Evolutionary conservation across 2,888 invertebrate genomes (phyloP), one percentile per base, ranked within the genome.

Genomic region (Drosophila hamatofila): DNA sequence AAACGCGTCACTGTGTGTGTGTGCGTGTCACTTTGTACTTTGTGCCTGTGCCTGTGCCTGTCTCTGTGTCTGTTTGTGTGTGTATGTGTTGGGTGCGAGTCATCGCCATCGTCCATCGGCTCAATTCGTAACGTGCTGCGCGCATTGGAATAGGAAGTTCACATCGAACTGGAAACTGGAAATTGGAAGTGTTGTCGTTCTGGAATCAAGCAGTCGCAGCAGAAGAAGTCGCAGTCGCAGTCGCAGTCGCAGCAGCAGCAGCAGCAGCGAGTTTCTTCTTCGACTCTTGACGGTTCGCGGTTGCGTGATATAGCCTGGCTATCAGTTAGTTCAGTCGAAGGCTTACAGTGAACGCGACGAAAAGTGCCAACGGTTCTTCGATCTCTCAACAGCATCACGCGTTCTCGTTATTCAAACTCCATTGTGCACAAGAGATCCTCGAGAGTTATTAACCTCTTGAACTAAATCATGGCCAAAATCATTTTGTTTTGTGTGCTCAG

Each of bases 281-380:
- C 73, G 74, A 55, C 80, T 86, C 83, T 86, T 83, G 81, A 78
- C 81, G 83, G 81, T 71, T 80, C 78, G 86, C 80, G 89, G 78
- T 75, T 77, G 87, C 72, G 80, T 77, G 81, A 67, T 81, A 78
- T 78, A 72, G 80, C 70, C 75, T 69, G 79, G 83, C 76, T 82
- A 74, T 70, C 77, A 74, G 64, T 73, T 61, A 62, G 79, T 75
- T 90, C 90, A 88, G 88, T 88, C 88, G 82, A 84, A 83, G 81
- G 78, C 81, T 89, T 81, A 89, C 88, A 88, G 88, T 85, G 83
- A 89, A 80, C 90, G 88, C 83, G 89, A 76, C 90, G 85, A 72
- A 83, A 80, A 83, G 88, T 89, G 88, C 75, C 81, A 68, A 80
- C 77, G 82, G 76, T 72, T 75, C 71, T 37, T 62, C 77, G 83